These are phyloP conservation scores for Girardinichthys multiradiatus DNA, from an alignment of 2,113 vertebrate genomes.

Conservation along the genomic window DNA sequence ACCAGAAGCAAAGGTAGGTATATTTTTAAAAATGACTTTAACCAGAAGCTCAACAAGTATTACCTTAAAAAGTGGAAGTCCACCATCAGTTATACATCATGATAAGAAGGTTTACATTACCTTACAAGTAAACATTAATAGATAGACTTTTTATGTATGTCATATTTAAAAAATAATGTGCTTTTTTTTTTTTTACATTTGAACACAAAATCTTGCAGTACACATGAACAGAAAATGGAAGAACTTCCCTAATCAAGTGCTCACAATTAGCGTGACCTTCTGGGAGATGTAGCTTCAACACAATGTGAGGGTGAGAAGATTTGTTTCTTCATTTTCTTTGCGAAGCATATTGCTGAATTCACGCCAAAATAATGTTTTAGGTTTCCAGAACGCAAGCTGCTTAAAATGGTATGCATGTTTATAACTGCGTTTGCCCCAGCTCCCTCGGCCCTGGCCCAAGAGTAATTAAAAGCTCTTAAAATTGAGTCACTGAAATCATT, in stretches of 20 bases:
- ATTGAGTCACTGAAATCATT: constrained; percentile 78
- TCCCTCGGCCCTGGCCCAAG: constrained; percentile 76
- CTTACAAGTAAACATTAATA: constrained; percentile 83
- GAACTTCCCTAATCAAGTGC: constrained; percentile 66
- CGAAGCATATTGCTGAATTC: too few relatives aligned
- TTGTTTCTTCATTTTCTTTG: too few relatives aligned
- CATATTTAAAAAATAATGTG: constrained; percentile 84
- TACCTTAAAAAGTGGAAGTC: constrained; percentile 72
- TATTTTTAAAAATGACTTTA: constrained; percentile 34
- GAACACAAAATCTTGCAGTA: constrained; percentile 49
- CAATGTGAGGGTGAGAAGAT: constrained; percentile 41
- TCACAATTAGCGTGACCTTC: constrained; percentile 44
- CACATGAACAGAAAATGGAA: constrained; percentile 44
- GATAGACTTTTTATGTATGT: constrained; percentile 81
- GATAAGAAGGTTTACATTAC: constrained; percentile 76
- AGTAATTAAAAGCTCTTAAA: constrained; percentile 81
- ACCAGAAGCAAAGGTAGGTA: constrained; percentile 16
- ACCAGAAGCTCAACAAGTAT: constrained; percentile 65
- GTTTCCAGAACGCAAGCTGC: constrained; percentile 19
- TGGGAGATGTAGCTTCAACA: constrained; percentile 41
- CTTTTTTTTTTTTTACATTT: constrained; percentile 53
- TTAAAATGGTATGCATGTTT: constrained; percentile 69
- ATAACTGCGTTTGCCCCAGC: constrained; percentile 72
- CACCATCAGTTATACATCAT: constrained; percentile 76
- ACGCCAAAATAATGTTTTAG: constrained; percentile 13